These are phyloP conservation scores for Melinaea menophilus DNA, from an alignment of 2,888 invertebrate genomes.

Conservation along the genomic window DNA sequence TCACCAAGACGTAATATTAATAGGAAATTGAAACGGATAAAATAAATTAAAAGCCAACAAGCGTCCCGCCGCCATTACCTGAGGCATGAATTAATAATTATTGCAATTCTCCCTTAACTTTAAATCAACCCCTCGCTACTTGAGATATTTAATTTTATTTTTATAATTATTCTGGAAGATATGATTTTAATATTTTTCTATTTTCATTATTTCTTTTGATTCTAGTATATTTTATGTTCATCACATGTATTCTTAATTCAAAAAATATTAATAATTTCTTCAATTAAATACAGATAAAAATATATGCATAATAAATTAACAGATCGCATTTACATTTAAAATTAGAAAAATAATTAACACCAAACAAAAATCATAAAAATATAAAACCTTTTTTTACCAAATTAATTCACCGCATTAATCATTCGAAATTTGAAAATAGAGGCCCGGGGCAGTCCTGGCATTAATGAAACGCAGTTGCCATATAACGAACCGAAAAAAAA, in stretches of 20 bases:
- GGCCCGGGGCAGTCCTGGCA: conserved; percentile 6
- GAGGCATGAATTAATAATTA: conserved; percentile 38
- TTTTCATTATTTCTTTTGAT: too few relatives aligned
- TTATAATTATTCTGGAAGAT: background rate
- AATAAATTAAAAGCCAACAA: conserved; percentile 52
- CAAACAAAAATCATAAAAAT: background rate
- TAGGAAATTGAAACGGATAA: conserved; percentile 27
- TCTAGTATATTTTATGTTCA: too few relatives aligned
- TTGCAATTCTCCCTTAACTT: conserved; percentile 29
- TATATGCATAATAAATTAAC: too few relatives aligned
- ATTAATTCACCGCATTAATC: conserved; percentile 1
- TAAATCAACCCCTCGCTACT: conserved; percentile 9
- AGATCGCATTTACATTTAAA: background rate
- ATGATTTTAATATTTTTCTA: background rate
- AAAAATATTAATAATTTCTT: too few relatives aligned
- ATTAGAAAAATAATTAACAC: background rate
- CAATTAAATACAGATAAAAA: too few relatives aligned
- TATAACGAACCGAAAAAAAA: conserved; percentile 45
- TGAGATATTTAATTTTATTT: background rate
- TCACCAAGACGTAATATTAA: conserved; percentile 2
- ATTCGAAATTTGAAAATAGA: conserved; percentile 4
- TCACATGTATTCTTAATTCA: too few relatives aligned
- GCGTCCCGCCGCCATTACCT: conserved; percentile 42
- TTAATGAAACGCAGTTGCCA: conserved; percentile 39
- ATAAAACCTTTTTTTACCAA: background rate